phyloP scores from a whole-genome alignment of 2,888 invertebrate genomes.

The Scrobipalpa atriplicella region DNA sequence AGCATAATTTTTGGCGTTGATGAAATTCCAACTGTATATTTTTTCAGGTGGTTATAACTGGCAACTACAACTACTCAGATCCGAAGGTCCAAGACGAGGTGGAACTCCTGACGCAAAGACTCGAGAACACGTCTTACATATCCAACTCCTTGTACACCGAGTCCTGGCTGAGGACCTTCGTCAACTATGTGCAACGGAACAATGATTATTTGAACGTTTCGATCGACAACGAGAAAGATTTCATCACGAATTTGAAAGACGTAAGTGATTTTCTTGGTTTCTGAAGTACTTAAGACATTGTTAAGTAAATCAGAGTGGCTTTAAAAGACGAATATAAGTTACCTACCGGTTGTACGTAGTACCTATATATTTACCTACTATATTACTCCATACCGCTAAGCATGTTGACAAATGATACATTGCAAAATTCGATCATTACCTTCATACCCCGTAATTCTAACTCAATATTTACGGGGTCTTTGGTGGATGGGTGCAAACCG shows the following conservation, averaged over 20 bases:
- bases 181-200: conserved; percentile 89
- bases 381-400: too few species aligned
- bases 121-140: conserved; percentile 92
- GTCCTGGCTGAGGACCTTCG: conserved; percentile 93
- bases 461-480: too few species aligned
- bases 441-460: too few species aligned
- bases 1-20: neutral
- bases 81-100: conserved; percentile 89
- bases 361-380: too few species aligned
- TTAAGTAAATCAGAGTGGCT: too few species aligned
- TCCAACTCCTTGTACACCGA: conserved; percentile 92
- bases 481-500: too few species aligned
- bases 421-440: too few species aligned
- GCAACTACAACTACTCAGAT: conserved; percentile 92
- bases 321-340: too few species aligned
- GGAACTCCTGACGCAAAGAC: conserved; percentile 88
- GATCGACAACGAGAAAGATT: conserved; percentile 87
- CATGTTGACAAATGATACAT: too few species aligned
- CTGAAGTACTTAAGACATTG: too few species aligned
- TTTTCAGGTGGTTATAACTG: conserved; percentile 90
- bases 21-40: neutral
- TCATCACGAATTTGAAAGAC: conserved; percentile 89
- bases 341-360: too few species aligned
- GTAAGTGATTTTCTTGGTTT: conserved; percentile 75
- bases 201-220: conserved; percentile 90